Percentiles rank a stretch among this genome's conserved stretches.
Conservation (phyloP, 2,797 vertebrate genomes). For the Chelon auratus region DNA sequence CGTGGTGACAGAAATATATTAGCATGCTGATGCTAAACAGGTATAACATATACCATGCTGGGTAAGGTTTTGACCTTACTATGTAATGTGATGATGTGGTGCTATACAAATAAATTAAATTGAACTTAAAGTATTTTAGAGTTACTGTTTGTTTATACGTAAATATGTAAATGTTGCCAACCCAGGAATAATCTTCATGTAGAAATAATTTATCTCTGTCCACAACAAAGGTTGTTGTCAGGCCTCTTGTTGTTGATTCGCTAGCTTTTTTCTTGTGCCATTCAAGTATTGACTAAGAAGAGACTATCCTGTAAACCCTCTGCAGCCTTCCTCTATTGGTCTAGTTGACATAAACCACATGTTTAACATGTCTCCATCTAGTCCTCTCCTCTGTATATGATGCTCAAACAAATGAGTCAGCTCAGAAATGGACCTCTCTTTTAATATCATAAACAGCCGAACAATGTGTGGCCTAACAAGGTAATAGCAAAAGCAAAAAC, state of each 20-base stretch:
- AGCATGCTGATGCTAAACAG: too few species aligned
- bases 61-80: too few species aligned
- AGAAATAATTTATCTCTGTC: constrained; percentile 18
- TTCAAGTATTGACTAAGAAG: background rate
- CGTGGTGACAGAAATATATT: too few species aligned
- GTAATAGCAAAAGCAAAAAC: background rate
- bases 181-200: background rate
- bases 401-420: background rate
- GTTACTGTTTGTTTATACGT: background rate
- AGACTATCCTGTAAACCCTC: constrained; percentile 1
- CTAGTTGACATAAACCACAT: background rate
- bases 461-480: constrained; percentile 1
- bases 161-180: background rate
- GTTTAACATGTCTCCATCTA: constrained; percentile 8
- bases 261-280: constrained; percentile 22
- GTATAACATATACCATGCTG: too few species aligned
- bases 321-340: background rate
- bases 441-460: constrained; percentile 16
- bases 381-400: background rate
- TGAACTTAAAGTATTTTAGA: background rate
- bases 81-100: too few species aligned
- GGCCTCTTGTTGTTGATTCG: constrained; percentile 4
- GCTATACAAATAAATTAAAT: too few species aligned
- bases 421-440: background rate
- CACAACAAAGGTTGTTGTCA: background rate